Conservation (phyloP, 2,888 invertebrate species). For the Xylota segnis region DNA sequence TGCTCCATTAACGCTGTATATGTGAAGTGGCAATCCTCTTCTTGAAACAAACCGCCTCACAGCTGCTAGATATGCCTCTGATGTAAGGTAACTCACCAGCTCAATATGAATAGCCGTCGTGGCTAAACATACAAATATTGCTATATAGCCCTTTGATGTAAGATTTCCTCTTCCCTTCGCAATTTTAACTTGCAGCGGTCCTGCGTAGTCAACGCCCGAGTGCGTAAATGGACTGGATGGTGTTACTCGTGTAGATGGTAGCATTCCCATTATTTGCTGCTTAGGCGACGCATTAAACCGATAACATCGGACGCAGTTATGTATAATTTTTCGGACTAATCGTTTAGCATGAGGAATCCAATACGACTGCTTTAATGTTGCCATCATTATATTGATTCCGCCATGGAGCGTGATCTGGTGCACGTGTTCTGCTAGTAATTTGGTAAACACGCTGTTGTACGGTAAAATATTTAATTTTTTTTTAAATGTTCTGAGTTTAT, state of each 20-base stretch:
- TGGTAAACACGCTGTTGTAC: background rate
- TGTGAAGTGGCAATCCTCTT: background rate
- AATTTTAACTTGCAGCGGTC: background rate
- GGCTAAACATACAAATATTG: slow-evolving; percentile 12
- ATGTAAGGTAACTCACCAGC: background rate
- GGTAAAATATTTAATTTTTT: no score
- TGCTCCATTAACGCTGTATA: background rate
- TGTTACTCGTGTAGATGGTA: background rate
- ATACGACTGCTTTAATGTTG: background rate
- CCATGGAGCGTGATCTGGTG: background rate
- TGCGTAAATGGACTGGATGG: slow-evolving; percentile 1
- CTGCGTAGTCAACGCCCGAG: background rate
- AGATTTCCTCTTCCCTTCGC: background rate
- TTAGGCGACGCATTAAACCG: slow-evolving; percentile 2
- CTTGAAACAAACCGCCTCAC: background rate
- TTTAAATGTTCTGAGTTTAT: no score
- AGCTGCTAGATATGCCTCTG: background rate
- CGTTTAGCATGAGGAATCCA: slow-evolving; percentile 2
- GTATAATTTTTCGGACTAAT: background rate
- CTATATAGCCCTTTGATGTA: background rate
- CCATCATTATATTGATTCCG: background rate
- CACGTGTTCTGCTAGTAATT: background rate
- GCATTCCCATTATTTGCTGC: background rate
- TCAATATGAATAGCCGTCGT: background rate
- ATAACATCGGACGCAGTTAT: slow-evolving; percentile 9